Base-by-base conservation (phyloP, 2,797 vertebrate species). In the Potorous gilbertii region DNA sequence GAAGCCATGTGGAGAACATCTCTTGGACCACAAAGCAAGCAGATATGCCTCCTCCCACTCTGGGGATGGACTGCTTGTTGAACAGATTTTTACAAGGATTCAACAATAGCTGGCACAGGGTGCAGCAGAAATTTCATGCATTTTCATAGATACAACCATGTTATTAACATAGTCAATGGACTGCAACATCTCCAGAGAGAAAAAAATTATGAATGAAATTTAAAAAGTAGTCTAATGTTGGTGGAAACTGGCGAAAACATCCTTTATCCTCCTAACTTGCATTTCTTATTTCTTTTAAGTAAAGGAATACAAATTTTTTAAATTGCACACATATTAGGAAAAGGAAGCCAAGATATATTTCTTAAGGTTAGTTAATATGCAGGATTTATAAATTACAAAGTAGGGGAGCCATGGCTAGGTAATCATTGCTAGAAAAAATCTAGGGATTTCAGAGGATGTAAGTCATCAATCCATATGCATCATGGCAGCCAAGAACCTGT, bases 11-110 rank as follows among this genome's bases (percentile, higher is more conserved):
- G 94, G 81, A 92, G 54, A 95, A 59, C 28, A 93, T 96, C 87
- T 92, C 74, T 93, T 92, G 55, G 59, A 95, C 94, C 96, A 92
- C 91, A 93, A 90, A 94, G 56, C 90, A 95, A 96, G 92, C 94
- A 96, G 92, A 94, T 90, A 81, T 92, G 93, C 90, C 66, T 50
- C 94, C 52, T 97, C 91, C 56, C 93, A 96, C 46, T 91, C 59
- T 55, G 92, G 29, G 28, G 92, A 31, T 0, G 16, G 96, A 91
- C 54, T 94, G 54, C 57, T 92, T 95, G 74, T 50, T 87, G 74
- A 87, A 46, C 5, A 54, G 74, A 90, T 59, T 4, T 4, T 12
- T 4, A 3, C 12, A 31, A 56, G 94, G 55, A 94, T 16, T 34
- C 87, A 94, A 66, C 12, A 91, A 92, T 62, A 93, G 31, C 59